Evolutionary conservation across 1,140 invertebrate genomes (phyloP), one percentile per base, ranked within the genome.

Genomic region (Meloidogyne hapla): DNA sequence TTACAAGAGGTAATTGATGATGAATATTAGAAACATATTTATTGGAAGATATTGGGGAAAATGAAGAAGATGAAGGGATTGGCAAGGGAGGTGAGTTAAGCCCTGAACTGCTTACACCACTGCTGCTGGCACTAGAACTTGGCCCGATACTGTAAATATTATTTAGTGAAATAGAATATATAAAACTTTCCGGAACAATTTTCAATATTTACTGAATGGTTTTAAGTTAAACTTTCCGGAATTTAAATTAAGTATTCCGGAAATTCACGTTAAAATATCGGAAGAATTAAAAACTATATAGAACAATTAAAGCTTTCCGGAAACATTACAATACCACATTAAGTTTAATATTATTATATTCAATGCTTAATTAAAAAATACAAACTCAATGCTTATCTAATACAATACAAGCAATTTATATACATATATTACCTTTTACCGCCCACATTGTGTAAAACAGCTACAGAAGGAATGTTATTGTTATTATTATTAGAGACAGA

Each of bases 1-100:
- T 73, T 21, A 73, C 71, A 61, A 73, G 45, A 25, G 33, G 69
- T 26, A 40, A 26, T 70, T 28, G 25, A 9, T 70, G 26, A 26
- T 69, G 28, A 5, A 33, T 26, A 13, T 23, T 3, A 13, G 67
- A 26, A 18, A 33, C 8, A 56, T 45, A 45, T 21, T n/a, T 45
- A 18, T 45, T 45, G 9, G 25, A 26, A 28, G 40, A 15, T 10
- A n/a, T 15, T 28, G 69, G 38, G 18, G 45, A 42, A 33, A 70
- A 40, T 18, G 38, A 69, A 21, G 40, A 48, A 4, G 25, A 48
- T 26, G 40, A 42, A 13, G 69, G 69, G 15, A 42, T 1, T 42
- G 69, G 23, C 40, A 70, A 56, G 40, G 21, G 69, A 28, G 23
- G 69, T 3, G 28, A 70, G 15, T 61, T 40, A 45, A 18, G 5